Base-by-base conservation (phyloP, 2,888 invertebrate species). In the Drosophila multiciliata region DNA sequence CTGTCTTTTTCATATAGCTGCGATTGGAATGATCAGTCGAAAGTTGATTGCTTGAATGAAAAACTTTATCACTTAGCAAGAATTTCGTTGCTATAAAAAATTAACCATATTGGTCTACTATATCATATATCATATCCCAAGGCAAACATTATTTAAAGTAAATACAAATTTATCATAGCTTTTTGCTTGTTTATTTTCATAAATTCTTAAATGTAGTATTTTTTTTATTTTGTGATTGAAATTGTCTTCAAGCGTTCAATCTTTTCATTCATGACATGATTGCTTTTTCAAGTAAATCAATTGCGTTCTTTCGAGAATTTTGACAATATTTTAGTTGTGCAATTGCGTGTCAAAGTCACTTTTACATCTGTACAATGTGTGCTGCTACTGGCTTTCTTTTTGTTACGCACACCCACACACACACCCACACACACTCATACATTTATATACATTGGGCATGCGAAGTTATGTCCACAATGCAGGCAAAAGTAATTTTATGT, bases 401-500 rank as follows among this genome's bases (percentile, higher is more conserved):
- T 33, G 58, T 33, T 20, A 20, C 35, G 7, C 32, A n/a, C n/a
- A 3, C 20, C 29, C n/a, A 50, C 48, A 42, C 29, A 29, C 26
- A 42, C 48, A 58, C 48, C 59, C 32, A 49, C 32, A 26, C 20
- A 55, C 17, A 35, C 36, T 8, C 20, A 7, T 7, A 4, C 20
- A 15, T 4, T 45, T 15, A 45, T 15, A 15, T 45, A 15, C 45
- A 5, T n/a, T 26, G 49, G 17, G 49, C 26, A 49, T 29, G 50
- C n/a, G 40, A 20, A 15, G 35, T 49, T 7, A 60, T 69, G 79
- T 79, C 75, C 75, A 74, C 68, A 32, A 53, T 38, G 5, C 23
- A 11, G 29, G 59, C 59, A 48, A 35, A 66, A 60, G 79, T 69
- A 80, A 82, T 82, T 68, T 79, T 70, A 80, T 79, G 78, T 80